Evolutionary conservation across 2,113 vertebrate species (phyloP), one percentile per base, ranked within the genome.

Genomic region (Nothoprocta perdicaria): DNA sequence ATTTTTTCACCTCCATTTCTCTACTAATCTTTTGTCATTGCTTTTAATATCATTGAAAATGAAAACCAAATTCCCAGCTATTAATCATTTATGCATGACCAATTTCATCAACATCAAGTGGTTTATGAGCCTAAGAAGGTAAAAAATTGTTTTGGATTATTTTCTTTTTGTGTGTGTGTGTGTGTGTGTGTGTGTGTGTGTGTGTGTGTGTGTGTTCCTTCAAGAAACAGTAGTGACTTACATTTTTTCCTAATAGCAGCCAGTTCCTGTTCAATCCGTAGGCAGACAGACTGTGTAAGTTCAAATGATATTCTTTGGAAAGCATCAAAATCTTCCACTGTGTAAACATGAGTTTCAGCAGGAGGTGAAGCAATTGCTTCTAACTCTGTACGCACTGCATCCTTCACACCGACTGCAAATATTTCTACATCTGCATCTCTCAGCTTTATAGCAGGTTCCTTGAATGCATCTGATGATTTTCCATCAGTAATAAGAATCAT

Each of bases 401-500:
- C 99, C 89, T 99, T 99, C 57, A 99, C 98, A 10, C 99, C 99
- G 83, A 99, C 99, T 1, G 99, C 99, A 38, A 99, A 99, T 96
- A 99, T 98, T 94, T 99, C 99, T 89, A 99, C 99, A 27, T 99
- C 99, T 9, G 98, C 90, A 15, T 97, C 98, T 91, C 98, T 98
- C 72, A 99, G 98, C 78, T 94, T 98, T 84, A 98, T 96, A 84
- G 99, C 99, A 8, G 99, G 98, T 8, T 98, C 98, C 96, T 98
- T 98, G 97, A 99, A 99, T 69, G 99, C 98, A 86, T 99, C 99
- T 2, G 99, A 99, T 0, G 99, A 99, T 87, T 99, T 99, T n/a
- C 99, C 99, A 43, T 99, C 99, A 2, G 99, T 99, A 96, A 99
- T 99, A 85, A 99, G 98, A 97, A 99, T 99, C 97, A 98, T 98